Conservation (phyloP, 2,797 vertebrate species). For the Poliocrania exsul region DNA sequence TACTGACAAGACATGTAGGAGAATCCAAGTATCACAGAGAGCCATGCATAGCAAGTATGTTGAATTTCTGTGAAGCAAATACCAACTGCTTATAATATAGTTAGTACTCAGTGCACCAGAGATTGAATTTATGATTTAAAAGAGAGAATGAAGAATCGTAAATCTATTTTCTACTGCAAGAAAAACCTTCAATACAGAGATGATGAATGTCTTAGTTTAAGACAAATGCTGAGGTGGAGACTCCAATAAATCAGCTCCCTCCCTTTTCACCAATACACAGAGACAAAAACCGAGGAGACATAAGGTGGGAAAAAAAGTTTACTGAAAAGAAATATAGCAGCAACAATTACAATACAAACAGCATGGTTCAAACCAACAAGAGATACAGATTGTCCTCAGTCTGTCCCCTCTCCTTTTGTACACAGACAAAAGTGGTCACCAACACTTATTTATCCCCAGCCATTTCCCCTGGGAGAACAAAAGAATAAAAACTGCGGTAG, state of each 20-base stretch:
- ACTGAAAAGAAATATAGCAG: background rate
- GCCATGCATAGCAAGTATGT: background rate
- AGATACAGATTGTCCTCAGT: background rate
- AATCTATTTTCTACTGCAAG: background rate
- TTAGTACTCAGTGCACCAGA: background rate
- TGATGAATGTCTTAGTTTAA: background rate
- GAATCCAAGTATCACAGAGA: background rate
- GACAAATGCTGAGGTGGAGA: background rate
- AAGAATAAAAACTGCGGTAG: background rate
- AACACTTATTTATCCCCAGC: background rate
- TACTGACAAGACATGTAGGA: background rate
- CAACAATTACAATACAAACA: background rate
- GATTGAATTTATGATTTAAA: background rate
- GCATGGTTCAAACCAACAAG: background rate
- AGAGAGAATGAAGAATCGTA: background rate
- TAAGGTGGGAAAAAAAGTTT: background rate
- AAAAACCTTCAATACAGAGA: background rate
- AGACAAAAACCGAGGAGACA: background rate
- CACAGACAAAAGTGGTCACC: background rate
- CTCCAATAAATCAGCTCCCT: background rate
- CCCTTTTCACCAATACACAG: background rate
- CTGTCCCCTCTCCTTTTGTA: background rate
- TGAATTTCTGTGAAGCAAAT: background rate
- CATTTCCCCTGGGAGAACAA: background rate
- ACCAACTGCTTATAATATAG: background rate